These are phyloP conservation scores for Cephus pygmeus DNA, from an alignment of 2,888 invertebrate genomes.

Conservation along the genomic window DNA sequence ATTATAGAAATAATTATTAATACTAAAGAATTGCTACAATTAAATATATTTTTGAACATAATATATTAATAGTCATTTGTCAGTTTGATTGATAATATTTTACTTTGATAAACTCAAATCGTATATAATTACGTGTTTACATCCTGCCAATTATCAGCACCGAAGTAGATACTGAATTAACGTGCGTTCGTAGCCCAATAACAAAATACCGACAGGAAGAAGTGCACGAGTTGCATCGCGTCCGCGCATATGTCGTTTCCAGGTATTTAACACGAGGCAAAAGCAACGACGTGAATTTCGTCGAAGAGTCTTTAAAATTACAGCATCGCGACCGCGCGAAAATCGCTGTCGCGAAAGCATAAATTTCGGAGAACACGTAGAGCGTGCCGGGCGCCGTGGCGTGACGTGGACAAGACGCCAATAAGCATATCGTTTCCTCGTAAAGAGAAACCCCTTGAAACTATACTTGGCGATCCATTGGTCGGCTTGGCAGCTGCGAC, in stretches of 20 bases:
- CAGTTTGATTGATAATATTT: neutral
- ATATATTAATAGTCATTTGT: neutral
- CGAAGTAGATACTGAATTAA: neutral
- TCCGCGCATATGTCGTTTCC: neutral
- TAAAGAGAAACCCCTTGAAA: neutral
- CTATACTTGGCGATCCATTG: neutral
- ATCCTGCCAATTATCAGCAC: neutral
- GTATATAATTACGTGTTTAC: neutral
- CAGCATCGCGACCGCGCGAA: neutral
- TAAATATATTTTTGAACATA: neutral
- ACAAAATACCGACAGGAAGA: neutral
- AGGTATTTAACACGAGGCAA: neutral
- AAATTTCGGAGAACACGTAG: neutral
- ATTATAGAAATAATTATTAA: neutral
- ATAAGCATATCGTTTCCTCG: neutral
- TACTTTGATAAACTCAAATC: neutral
- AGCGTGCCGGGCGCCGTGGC: neutral
- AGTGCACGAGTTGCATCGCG: neutral
- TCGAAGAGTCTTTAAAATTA: neutral
- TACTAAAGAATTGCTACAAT: neutral
- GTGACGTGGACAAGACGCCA: neutral
- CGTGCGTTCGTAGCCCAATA: neutral
- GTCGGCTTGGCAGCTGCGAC: neutral
- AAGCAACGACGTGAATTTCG: neutral
- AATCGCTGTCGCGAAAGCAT: neutral